Evolutionary conservation across 2,113 vertebrate genomes (phyloP), one percentile per base, ranked within the genome.

Genomic region (Gadus macrocephalus): DNA sequence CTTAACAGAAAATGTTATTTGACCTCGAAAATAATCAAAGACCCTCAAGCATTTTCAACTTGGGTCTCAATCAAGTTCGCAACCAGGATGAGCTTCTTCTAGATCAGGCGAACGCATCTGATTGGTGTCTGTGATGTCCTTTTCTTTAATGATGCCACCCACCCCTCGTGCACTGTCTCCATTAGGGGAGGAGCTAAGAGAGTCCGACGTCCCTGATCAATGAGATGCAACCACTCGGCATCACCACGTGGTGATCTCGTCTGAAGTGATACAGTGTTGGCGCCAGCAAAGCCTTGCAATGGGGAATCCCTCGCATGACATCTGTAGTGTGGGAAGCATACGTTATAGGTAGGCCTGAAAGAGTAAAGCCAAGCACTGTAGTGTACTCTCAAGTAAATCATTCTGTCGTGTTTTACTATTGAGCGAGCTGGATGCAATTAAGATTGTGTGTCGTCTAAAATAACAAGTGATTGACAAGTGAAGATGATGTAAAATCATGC

Each of bases 261-360:
- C 66, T 88, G 85, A 87, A 25, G 25, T 25, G 25, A 25, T 20
- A 88, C 80, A 72, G 73, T 78, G 71, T 63, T 20, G 0, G 62
- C 73, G 59, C 80, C 78, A 72, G 83, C 82, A 70, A 73, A 68
- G 64, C 31, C 14, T 64, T 63, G 72, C 15, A 12, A 70, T 74
- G 88, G 91, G 88, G 89, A 91, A 89, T 86, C 90, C 91, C 90
- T 88, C 64, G 62, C 74, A 72, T 72, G 83, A 74, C 79, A 79
- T 77, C 76, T 71, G 15, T 67, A 15, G 9, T n/a, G 15, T 28
- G 62, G 25, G 49, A 12, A 28, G 69, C 42, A 63, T 70, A 61
- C 9, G 68, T 31, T 69, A 31, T 25, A 7, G 70, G 62, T 68
- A 22, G 4, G 15, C 81, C 60, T 79, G 88, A 85, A 92, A 89